phyloP scores from a whole-genome alignment of 1,140 invertebrate species.

The Bombus superbus region DNA sequence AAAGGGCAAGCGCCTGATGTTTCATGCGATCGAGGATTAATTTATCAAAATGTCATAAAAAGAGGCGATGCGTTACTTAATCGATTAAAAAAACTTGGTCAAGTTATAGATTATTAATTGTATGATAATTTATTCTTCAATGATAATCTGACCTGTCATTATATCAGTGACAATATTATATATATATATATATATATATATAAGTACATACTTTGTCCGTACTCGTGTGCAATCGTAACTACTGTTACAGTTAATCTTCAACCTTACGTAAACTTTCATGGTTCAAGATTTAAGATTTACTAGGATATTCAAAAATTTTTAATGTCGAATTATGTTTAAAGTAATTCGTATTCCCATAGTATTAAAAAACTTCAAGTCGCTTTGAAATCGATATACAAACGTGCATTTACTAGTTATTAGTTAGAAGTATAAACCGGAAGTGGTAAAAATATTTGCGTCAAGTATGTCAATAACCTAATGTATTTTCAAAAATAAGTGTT shows the following conservation, averaged over 20 bases:
- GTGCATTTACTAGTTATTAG: too few species aligned
- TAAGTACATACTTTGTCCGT: too few species aligned
- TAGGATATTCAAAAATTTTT: neutral
- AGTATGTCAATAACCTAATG: neutral
- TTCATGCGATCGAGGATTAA: conserved; percentile 69
- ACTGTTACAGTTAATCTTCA: too few species aligned
- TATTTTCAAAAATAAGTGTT: neutral
- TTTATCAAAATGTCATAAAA: conserved; percentile 90
- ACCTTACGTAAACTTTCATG: neutral
- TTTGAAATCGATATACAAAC: too few species aligned
- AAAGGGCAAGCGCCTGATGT: conserved; percentile 84
- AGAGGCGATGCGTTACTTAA: conserved; percentile 92
- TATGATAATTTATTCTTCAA: neutral
- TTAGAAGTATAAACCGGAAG: too few species aligned
- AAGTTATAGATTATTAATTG: conserved; percentile 84
- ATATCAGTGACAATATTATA: neutral
- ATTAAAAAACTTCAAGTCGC: too few species aligned
- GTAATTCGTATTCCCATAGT: neutral
- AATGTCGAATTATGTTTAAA: neutral
- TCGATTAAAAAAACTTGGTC: conserved; percentile 90
- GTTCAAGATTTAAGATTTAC: neutral
- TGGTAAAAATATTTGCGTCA: neutral
- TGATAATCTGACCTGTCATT: neutral
- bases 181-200: too few species aligned
- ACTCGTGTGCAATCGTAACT: too few species aligned